Evolutionary conservation across 1,140 invertebrate species (phyloP), one percentile per base, ranked within the genome.

Genomic region (Brachystomella parvula): DNA sequence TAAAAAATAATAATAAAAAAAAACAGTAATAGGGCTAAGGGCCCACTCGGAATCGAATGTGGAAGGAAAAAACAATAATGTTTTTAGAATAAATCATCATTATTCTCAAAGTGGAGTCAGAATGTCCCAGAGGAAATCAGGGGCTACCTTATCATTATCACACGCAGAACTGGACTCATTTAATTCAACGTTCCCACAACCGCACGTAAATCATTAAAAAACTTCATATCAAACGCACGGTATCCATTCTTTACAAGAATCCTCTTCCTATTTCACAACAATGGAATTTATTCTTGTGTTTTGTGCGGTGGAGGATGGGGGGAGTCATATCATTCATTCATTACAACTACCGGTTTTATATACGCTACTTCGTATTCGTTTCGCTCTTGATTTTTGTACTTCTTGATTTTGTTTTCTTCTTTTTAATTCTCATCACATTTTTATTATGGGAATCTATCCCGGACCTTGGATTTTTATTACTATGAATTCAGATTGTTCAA

Each of bases 171-270:
- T 53, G 12, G 24, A 17, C 6, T 24, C 49, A 19, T 53, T 53
- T 53, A 53, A 53, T 53, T 53, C 49, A 12, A 53, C 21, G 49
- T 53, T 53, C n/a, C n/a, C n/a, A n/a, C n/a, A n/a, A n/a, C n/a
- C n/a, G n/a, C n/a, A n/a, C n/a, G n/a, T n/a, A n/a, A n/a, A n/a
- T n/a, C n/a, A n/a, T 53, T 3, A 53, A 17, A 15, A 6, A 6
- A 39, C 35, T 9, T 39, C 19, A 15, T 15, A 53, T 15, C 6
- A 53, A 15, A 53, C 21, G 12, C 49, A 9, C 9, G 3, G 15
- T 9, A 15, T 9, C 21, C 24, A 15, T 53, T 26, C 12, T 6
- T 24, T 6, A 9, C 6, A 53, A 53, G 24, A 9, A 53, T 24
- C 6, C 9, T 9, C 9, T 6, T 6, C 49, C 21, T 3, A 12